These are phyloP conservation scores for Rhynchotus rufescens DNA, from an alignment of 2,797 vertebrate species.

Conservation along the genomic window DNA sequence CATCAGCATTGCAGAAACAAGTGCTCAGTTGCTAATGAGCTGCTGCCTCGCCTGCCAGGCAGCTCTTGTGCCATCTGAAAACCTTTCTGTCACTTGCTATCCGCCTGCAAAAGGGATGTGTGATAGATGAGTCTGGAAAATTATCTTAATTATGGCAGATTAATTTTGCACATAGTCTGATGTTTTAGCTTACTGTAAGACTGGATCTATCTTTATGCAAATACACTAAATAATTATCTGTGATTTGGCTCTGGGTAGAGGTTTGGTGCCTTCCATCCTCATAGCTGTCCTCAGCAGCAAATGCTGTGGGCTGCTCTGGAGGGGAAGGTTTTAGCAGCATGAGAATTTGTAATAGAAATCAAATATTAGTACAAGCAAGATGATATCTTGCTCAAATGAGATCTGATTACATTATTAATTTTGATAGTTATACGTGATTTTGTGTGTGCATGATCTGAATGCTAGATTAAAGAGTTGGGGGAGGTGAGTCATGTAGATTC, in stretches of 20 bases:
- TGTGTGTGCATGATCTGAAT: neutral
- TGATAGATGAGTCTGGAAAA: conserved; percentile 47
- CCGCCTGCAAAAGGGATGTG: conserved; percentile 48
- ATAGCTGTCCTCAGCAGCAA: neutral
- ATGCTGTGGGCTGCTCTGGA: neutral
- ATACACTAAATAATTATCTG: conserved; percentile 32
- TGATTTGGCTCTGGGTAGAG: neutral
- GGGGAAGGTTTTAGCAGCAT: conserved; percentile 26
- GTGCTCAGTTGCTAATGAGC: conserved; percentile 70
- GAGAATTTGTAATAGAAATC: conserved; percentile 53
- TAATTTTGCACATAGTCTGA: conserved; percentile 23
- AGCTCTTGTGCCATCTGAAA: conserved; percentile 37
- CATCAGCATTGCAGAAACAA: conserved; percentile 47
- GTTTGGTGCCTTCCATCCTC: neutral
- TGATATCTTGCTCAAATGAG: conserved; percentile 59
- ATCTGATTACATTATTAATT: conserved; percentile 46
- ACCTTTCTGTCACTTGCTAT: conserved; percentile 47
- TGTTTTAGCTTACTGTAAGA: neutral
- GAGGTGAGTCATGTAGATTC: neutral
- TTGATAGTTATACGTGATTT: conserved; percentile 25
- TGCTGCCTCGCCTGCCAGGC: conserved; percentile 46
- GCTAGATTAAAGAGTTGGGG: neutral
- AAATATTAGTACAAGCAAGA: conserved; percentile 67
- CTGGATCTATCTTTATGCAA: conserved; percentile 30
- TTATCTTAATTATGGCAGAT: conserved; percentile 61